Evolutionary conservation across 2,797 vertebrate species (phyloP).

Genomic region (Acridotheres tristis): DNA sequence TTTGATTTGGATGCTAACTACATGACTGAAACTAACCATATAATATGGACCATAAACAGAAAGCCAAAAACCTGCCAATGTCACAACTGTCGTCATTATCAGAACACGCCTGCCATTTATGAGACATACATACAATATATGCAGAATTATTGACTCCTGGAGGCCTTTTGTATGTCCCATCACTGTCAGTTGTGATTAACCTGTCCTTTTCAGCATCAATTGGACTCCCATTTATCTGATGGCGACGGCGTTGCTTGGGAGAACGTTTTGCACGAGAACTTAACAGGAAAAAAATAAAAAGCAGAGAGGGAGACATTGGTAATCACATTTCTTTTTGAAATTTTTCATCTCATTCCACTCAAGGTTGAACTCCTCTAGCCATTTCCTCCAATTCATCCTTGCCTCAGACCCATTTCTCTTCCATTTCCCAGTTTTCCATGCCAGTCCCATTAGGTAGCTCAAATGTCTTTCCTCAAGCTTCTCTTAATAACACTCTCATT

Average conservation of each 20-base stretch:
- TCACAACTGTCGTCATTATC: neutral
- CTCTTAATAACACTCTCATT: neutral
- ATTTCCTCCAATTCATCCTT: neutral
- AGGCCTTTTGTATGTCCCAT: conserved; percentile 93
- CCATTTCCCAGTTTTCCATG: neutral
- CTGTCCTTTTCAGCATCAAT: conserved; percentile 91
- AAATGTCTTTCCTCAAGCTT: neutral
- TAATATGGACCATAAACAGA: neutral
- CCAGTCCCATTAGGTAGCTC: neutral
- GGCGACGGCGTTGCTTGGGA: conserved; percentile 86
- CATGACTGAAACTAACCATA: neutral
- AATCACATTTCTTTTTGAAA: neutral
- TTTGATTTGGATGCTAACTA: neutral
- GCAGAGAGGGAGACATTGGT: neutral
- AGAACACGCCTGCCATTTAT: neutral
- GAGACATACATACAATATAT: conserved; percentile 86
- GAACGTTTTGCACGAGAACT: conserved; percentile 90
- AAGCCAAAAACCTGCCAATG: neutral
- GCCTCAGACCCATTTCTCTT: neutral
- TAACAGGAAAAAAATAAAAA: neutral
- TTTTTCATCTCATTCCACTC: neutral
- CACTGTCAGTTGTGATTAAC: conserved; percentile 89
- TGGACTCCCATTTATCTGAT: conserved; percentile 87
- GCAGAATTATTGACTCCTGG: conserved; percentile 97
- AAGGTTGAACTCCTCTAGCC: neutral